Evolutionary conservation across 2,888 invertebrate genomes (phyloP), one percentile per base, ranked within the genome.

Genomic region (Dysmachus trigonus): DNA sequence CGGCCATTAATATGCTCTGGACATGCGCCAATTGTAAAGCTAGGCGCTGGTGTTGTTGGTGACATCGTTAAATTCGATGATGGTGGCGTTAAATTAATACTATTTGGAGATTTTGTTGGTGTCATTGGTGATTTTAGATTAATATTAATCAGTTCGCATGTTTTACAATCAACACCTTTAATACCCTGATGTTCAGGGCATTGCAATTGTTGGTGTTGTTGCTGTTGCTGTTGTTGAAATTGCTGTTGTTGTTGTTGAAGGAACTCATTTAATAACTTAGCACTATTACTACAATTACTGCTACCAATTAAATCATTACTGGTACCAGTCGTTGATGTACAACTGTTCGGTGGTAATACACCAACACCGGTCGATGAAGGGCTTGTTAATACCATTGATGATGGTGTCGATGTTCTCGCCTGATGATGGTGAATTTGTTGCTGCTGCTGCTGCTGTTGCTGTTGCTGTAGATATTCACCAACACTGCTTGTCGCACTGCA

Each of bases 1-100:
- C 98, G 94, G 72, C 98, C 98, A 90, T 97, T 98, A 88, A 98
- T 96, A 92, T 98, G 98, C 90, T 98, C 98, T 31, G 98, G 97
- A 92, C 98, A 98, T 53, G 98, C 97, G 72, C 97, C 97, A 92
- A 97, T 97, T 91, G 97, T 97, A 88, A 97, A 92, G 87, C 91
- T 92, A 1, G 88, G 88, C 88, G 87, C 89, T 86, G 88, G 88
- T 87, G 47, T 87, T 74, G 88, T 89, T 85, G 89, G 88, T 10
- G 89, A 89, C 87, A 88, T 88, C 72, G 86, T 88, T 85, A 87
- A 83, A 41, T 88, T 88, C 62, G 89, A 86, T 85, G 89, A 88
- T 41, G 88, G 88, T 77, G 91, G 89, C 22, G 91, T 90, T 77
- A 89, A 89, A 87, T 88, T 89, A 77, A 88, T 87, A 79, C 87